Conservation (phyloP, 2,888 invertebrate genomes). For the Tenthredo scrophulariae region DNA sequence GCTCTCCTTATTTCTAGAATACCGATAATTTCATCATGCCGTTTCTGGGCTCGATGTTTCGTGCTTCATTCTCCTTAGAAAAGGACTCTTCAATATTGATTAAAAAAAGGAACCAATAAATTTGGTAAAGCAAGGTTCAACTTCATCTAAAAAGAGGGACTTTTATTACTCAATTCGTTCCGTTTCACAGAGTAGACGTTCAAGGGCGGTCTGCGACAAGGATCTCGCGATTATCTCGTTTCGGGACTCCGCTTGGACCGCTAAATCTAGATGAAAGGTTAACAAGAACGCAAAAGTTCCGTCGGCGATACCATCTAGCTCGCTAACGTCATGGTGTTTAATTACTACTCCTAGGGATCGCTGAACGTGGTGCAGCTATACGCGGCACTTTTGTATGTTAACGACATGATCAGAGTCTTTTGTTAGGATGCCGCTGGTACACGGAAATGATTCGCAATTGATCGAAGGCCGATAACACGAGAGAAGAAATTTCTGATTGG, state of each 20-base stretch:
- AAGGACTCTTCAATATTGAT: neutral
- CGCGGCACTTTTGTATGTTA: neutral
- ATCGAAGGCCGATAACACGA: neutral
- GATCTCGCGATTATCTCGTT: slow-evolving; percentile 23
- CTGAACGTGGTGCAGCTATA: neutral
- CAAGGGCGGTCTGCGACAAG: slow-evolving; percentile 10
- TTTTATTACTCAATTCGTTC: slow-evolving; percentile 22
- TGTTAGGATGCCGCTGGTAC: neutral
- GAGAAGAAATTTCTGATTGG: neutral
- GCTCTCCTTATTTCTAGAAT: neutral
- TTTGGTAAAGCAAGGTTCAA: neutral
- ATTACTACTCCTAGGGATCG: slow-evolving; percentile 16
- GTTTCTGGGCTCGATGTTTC: neutral
- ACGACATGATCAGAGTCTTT: neutral
- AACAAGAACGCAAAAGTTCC: slow-evolving; percentile 35
- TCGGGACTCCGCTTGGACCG: neutral
- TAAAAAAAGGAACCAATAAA: neutral
- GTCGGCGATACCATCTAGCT: slow-evolving; percentile 8
- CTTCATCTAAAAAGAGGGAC: neutral
- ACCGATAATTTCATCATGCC: neutral
- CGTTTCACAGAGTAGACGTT: neutral
- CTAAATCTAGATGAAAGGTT: slow-evolving; percentile 46
- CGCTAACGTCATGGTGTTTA: slow-evolving; percentile 40
- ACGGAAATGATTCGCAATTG: slow-evolving; percentile 1
- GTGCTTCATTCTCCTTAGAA: neutral